These are phyloP conservation scores for Ciconia boyciana DNA, from an alignment of 2,113 vertebrate species.

Conservation along the genomic window DNA sequence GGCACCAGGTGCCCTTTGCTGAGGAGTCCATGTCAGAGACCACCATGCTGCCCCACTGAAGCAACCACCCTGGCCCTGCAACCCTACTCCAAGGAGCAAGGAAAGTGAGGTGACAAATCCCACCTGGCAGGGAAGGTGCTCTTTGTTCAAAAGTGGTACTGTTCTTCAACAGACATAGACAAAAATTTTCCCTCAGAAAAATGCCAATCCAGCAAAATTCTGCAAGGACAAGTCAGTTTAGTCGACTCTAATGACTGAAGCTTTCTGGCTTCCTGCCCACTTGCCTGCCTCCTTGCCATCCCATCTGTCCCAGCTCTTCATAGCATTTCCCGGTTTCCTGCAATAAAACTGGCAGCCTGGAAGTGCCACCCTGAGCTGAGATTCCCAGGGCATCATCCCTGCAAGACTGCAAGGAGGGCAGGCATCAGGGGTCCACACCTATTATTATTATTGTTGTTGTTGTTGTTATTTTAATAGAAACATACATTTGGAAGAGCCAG, in stretches of 20 bases:
- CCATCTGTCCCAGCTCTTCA: background rate
- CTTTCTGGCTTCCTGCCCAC: background rate
- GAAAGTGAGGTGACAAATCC: background rate
- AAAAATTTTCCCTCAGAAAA: background rate
- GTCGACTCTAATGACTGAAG: background rate
- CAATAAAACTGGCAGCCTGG: background rate
- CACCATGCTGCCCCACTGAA: accelerated
- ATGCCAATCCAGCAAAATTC: background rate
- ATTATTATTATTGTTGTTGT: background rate
- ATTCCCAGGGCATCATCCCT: background rate
- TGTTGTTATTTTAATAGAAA: background rate
- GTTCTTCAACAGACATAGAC: background rate
- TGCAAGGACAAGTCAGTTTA: background rate
- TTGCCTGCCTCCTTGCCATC: background rate
- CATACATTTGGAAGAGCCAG: background rate
- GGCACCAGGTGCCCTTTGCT: background rate
- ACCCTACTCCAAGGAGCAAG: background rate
- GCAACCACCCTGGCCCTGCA: background rate
- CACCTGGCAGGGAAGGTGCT: background rate
- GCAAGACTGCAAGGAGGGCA: background rate
- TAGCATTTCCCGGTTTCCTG: background rate
- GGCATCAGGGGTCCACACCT: background rate
- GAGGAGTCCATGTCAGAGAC: background rate
- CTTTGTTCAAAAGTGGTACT: background rate
- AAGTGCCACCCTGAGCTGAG: background rate